Evolutionary conservation across 37 sponge, comb jelly and placozoan genomes (phyloP), one percentile per base, ranked within the genome.

Genomic region (Axinella damicornis): DNA sequence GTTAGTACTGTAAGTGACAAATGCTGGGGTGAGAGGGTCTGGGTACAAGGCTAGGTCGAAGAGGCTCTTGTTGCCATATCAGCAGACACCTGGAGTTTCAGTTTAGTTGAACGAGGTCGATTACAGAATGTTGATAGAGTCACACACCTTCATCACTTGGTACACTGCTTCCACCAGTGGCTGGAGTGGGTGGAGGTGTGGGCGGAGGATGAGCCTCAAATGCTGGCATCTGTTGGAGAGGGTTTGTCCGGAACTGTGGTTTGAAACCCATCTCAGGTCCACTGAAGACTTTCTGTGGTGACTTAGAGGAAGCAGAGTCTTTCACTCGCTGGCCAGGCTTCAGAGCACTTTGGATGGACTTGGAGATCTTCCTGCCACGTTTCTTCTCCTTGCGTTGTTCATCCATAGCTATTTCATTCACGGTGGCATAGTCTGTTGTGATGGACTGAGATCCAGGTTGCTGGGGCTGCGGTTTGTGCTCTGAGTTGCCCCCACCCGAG

Each of bases 201-300:
- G 85, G 69, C 1, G 85, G 77, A 37, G 56, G 31, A 55, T 21
- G 54, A 2, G 53, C 40, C 18, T 22, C 22, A 4, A 38, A 5
- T 22, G 27, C 77, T 32, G 32, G 25, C 22, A 89, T 24, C 67
- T 63, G 39, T 61, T 64, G 78, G 0, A 91, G 83, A 9, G 92
- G 92, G 55, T 91, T 91, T 17, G 83, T 28, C 27, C 73, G 83
- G 72, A 70, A 79, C 53, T 77, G 63, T 25, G 88, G 85, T 68
- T 87, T 78, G 38, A 92, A 87, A 24, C 88, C 92, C 72, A 92
- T 76, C 59, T 83, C 79, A 19, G 81, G 40, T 0, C 77, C 79
- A 46, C 36, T n/a, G 25, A 80, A 67, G 15, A 28, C 82, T 28
- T 56, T 53, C 30, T 65, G 39, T 54, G 25, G 27, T 13, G 58